These are phyloP conservation scores for Zootermopsis nevadensis DNA, from an alignment of 2,888 invertebrate species.

Conservation along the genomic window DNA sequence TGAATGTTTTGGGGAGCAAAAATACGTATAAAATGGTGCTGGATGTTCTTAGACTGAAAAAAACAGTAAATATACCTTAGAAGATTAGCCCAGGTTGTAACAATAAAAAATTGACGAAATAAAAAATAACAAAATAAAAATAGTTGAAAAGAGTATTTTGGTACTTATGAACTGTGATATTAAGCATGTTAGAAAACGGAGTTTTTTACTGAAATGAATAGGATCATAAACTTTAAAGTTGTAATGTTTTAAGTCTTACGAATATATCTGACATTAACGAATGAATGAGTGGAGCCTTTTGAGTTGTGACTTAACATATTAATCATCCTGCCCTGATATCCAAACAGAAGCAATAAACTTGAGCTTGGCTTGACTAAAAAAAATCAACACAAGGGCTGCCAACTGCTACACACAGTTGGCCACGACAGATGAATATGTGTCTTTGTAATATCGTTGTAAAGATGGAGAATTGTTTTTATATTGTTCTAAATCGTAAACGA, in stretches of 20 bases:
- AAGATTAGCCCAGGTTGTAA: slow-evolving; percentile 37
- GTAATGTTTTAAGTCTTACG: slow-evolving; percentile 22
- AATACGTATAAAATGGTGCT: slow-evolving; percentile 44
- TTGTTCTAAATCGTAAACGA: slow-evolving; percentile 32
- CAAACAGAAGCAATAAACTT: slow-evolving; percentile 40
- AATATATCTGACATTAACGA: slow-evolving; percentile 33
- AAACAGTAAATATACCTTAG: slow-evolving; percentile 32
- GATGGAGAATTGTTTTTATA: slow-evolving; percentile 28
- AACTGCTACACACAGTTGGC: slow-evolving; percentile 11
- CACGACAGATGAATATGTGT: slow-evolving; percentile 23
- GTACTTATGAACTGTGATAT: slow-evolving; percentile 42
- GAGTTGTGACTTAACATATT: slow-evolving; percentile 14
- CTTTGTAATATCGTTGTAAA: slow-evolving; percentile 34
- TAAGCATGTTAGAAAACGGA: slow-evolving; percentile 41
- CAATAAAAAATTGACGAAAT: slow-evolving; percentile 40
- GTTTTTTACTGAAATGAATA: slow-evolving; percentile 43
- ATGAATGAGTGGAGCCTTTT: slow-evolving; percentile 29
- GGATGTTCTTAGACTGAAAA: slow-evolving; percentile 42
- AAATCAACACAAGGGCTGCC: background rate
- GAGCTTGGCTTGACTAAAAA: slow-evolving; percentile 40
- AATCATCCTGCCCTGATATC: slow-evolving; percentile 27
- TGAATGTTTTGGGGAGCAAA: slow-evolving; percentile 41
- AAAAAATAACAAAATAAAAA: slow-evolving; percentile 41
- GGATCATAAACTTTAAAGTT: slow-evolving; percentile 33
- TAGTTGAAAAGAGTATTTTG: slow-evolving; percentile 43